Evolutionary conservation across 2,797 vertebrate genomes (phyloP).

Genomic region (Vipera ursinii): DNA sequence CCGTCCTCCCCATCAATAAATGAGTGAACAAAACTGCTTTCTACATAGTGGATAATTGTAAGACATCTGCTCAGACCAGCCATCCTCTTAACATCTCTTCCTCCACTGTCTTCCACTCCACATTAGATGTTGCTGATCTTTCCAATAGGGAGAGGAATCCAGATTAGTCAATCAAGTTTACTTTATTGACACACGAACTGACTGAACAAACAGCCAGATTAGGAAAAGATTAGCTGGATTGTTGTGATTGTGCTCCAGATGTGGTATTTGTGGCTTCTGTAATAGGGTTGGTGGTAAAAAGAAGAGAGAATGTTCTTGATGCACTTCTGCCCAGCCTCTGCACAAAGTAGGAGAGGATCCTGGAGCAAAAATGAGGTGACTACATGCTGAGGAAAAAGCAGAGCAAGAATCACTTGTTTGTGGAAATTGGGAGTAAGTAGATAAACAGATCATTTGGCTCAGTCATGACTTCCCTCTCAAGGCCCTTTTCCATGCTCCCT

Average conservation of each 20-base stretch:
- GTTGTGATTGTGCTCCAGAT: constrained; percentile 4
- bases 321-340: not conserved
- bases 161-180: constrained; percentile 1
- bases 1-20: not conserved
- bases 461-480: not conserved
- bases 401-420: not conserved
- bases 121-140: not conserved
- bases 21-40: not conserved
- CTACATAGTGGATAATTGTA: not conserved
- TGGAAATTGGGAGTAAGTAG: not conserved
- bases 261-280: not conserved
- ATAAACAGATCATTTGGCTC: not conserved
- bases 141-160: not conserved
- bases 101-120: not conserved
- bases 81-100: not conserved
- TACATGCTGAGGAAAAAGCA: not conserved
- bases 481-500: not conserved
- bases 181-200: constrained; percentile 28
- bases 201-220: constrained; percentile 1
- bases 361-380: not conserved
- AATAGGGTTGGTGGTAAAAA: no score
- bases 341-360: not conserved
- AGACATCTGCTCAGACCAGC: not conserved
- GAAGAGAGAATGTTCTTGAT: not conserved
- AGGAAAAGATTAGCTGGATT: not conserved